phyloP scores from a whole-genome alignment of 1,140 invertebrate genomes.

The Danaus melanippus region DNA sequence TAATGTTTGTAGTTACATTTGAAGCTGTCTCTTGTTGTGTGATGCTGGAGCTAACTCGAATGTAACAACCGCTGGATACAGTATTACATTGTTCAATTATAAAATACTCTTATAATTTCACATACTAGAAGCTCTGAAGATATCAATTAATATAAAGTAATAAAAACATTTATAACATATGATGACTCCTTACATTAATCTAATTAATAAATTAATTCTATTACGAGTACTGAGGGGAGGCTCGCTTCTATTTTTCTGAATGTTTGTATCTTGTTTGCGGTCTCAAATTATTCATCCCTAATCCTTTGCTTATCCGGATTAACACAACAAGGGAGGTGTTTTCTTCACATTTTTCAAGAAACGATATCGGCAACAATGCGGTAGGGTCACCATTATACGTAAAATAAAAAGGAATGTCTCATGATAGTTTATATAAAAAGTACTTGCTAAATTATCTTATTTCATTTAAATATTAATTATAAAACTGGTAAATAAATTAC shows the following conservation, averaged over 20 bases:
- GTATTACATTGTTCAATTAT: too few species aligned
- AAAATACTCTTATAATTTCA: too few species aligned
- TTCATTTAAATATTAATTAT: too few species aligned
- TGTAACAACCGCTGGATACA: too few species aligned
- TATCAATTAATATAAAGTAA: background rate
- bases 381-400: constrained; percentile 10
- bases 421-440: too few species aligned
- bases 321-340: constrained; percentile 44
- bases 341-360: constrained; percentile 45
- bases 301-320: constrained; percentile 48
- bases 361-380: constrained; percentile 38
- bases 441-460: too few species aligned
- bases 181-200: constrained; percentile 13
- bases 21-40: too few species aligned
- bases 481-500: too few species aligned
- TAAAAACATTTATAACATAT: constrained; percentile 3
- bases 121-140: too few species aligned
- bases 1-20: too few species aligned
- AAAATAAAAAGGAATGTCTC: too few species aligned
- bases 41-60: too few species aligned
- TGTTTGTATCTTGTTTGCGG: constrained; percentile 56
- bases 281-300: constrained; percentile 42
- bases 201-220: constrained; percentile 19
- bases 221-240: constrained; percentile 6
- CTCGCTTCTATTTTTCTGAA: constrained; percentile 31